Base-by-base conservation (phyloP, 2,113 vertebrate species). In the Origma solitaria region DNA sequence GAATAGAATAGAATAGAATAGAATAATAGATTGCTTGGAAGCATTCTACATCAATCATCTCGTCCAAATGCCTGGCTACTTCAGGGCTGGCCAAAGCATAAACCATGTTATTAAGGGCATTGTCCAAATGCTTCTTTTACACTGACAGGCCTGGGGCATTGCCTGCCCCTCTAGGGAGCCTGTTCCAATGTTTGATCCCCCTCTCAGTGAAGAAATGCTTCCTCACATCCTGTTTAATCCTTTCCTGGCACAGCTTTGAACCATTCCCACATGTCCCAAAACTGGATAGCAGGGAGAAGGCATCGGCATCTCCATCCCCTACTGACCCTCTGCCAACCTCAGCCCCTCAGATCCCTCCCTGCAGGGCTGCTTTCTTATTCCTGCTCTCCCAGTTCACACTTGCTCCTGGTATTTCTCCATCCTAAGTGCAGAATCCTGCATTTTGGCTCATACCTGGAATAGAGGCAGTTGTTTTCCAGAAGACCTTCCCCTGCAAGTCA, bases 71-170 rank as follows among this genome's bases (percentile, higher is more conserved):
- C 8, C 50, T 64, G 50, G 53, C 19, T 28, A 2, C 2, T 53
- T 30, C 44, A 33, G 19, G 27, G 10, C 5, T 70, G 31, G 11
- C 1, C n/a, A 64, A n/a, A 44, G 37, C 16, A 64, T 58, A 81
- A 47, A 57, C 31, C 8, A 28, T 7, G 4, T 76, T 80, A 10
- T 69, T 81, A 37, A 69, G 11, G 38, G 2, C 7, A 62, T 73
- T 82, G 23, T 40, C 13, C 13, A 56, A 68, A 69, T 20, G 3
- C 2, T 6, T 45, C 7, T 47, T 40, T 15, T 35, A 40, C 33
- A 40, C 60, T 56, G 47, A 10, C 12, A 45, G 47, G 17, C 37
- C 31, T 38, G 33, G 6, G 18, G 2, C 0, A 0, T 15, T 4
- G 3, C 7, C 7, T 51, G 2, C 13, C 3, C 53, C 53, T 49